Base-by-base conservation (phyloP, 2,113 vertebrate genomes). In the Otolemur garnettii region DNA sequence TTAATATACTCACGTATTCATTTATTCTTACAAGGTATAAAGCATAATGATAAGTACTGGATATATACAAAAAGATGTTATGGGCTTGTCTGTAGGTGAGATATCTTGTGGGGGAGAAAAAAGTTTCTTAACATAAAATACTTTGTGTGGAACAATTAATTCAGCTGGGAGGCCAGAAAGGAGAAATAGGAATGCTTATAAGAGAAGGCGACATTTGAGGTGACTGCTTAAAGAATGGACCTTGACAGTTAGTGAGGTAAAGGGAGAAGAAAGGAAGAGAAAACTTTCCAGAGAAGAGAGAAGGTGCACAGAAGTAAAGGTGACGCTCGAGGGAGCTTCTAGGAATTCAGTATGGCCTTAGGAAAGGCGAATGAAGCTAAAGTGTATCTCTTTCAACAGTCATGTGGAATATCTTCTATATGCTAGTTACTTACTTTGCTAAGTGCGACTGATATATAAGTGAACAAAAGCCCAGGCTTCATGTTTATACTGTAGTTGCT, bases 121-220 rank as follows among this genome's bases (percentile, higher is more conserved):
- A 50, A 26, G 30, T 71, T 82, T 79, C 57, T 35, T 42, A 83
- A 53, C 26, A 7, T 82, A 38, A 18, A 38, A 1, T 55, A 42
- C 72, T 88, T 91, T 69, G 42, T 87, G 9, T 72, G 5, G 33
- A 78, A 59, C 75, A 82, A 0, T 42, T 92, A 69, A 26, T 96
- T 90, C 55, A 59, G 0, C 8, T n/a, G 12, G 26, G 42, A 87
- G 35, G n/a, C 59, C 6, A 84, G 28, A 72, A 69, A 26, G 93
- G 53, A 92, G 74, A 88, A 69, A 78, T 82, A 80, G n/a, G 21
- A 59, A 83, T 60, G 17, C 57, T 95, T 95, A 21, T 42, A 80
- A 92, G 57, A 92, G 15, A 17, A 60, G 57, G 2, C 0, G 1
- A 28, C 62, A 75, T 85, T 60, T 85, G 59, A 92, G 11, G n/a